A percentile compares a stretch with the other conserved stretches of the same genome.
Conservation (phyloP, 2,113 vertebrate genomes). For the Ammospiza nelsoni region DNA sequence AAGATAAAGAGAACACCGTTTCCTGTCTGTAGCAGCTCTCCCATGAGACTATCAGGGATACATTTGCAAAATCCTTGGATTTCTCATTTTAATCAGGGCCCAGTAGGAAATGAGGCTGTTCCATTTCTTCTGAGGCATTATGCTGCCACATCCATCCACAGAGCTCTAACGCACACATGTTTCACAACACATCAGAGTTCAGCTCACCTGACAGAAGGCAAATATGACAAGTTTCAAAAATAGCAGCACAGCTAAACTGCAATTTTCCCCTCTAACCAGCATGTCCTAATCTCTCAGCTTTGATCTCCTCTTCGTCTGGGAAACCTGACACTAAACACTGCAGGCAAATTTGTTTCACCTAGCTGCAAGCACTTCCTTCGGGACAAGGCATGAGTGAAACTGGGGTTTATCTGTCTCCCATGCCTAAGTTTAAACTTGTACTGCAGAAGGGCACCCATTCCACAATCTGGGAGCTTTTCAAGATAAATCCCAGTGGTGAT, state of each 20-base stretch:
- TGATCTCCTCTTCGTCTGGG: slow-evolving; percentile 45
- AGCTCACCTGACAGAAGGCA: slow-evolving; percentile 37
- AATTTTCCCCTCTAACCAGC: slow-evolving; percentile 55
- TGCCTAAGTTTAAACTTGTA: neutral
- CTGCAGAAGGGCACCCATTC: neutral
- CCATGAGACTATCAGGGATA: neutral
- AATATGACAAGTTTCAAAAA: slow-evolving; percentile 56
- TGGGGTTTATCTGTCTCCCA: neutral
- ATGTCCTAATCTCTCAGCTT: slow-evolving; percentile 54
- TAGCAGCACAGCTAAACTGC: slow-evolving; percentile 46
- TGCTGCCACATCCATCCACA: neutral
- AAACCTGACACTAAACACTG: slow-evolving; percentile 47
- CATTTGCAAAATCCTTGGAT: neutral
- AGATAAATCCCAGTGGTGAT: neutral
- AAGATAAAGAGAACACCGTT: neutral
- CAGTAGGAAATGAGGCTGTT: neutral
- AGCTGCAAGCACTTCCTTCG: neutral
- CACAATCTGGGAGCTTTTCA: neutral
- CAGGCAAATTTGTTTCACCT: slow-evolving; percentile 36
- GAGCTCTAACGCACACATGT: neutral
- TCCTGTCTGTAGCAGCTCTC: neutral
- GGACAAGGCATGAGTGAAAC: neutral
- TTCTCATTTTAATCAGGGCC: neutral
- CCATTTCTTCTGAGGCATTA: neutral
- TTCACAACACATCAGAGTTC: slow-evolving; percentile 31